Base-by-base conservation (phyloP, 2,888 invertebrate genomes). In the Agrochola macilenta region DNA sequence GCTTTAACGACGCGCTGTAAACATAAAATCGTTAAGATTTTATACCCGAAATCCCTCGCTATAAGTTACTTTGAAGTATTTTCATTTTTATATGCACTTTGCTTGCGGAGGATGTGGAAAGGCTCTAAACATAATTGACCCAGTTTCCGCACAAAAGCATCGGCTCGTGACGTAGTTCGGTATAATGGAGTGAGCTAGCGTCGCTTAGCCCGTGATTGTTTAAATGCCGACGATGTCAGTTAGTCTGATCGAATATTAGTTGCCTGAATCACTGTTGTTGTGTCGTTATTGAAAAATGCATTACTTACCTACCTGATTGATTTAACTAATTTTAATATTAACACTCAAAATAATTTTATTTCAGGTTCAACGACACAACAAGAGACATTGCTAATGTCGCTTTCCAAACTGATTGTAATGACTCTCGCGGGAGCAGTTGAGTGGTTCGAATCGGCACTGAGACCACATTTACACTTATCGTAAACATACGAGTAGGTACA, bases 1-100 rank as follows among this genome's bases (percentile, higher is more conserved):
- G 83, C 76, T 76, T 79, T 88, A 88, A 90, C 83, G 86, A 81
- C 83, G 75, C 78, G 70, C 86, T 86, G 79, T 88, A 79, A 86
- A 79, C 87, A 86, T 84, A 76, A 72, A 83, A 87, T 81, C 81
- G 82, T 84, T 84, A 74, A 83, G 79, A 84, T 86, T 79, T 81
- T 81, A 76, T 76, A 79, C 73, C 68, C 69, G 68, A 78, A 79
- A 85, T 85, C 79, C 70, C 69, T 76, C 23, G 78, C 69, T 64
- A 26, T 71, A 70, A 70, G 74, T 84, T 78, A 52, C 63, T 75
- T 81, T 78, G 69, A 69, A 57, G 69, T 63, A 75, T 84, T 82
- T 82, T 78, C 74, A 66, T 81, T 69, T 84, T 74, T 72, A 66
- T 80, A 70, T 76, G 80, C 76, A 84, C 57, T 69, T 72, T 65